Base-by-base conservation (phyloP, 2,888 invertebrate species). In the Agonopterix arenella region DNA sequence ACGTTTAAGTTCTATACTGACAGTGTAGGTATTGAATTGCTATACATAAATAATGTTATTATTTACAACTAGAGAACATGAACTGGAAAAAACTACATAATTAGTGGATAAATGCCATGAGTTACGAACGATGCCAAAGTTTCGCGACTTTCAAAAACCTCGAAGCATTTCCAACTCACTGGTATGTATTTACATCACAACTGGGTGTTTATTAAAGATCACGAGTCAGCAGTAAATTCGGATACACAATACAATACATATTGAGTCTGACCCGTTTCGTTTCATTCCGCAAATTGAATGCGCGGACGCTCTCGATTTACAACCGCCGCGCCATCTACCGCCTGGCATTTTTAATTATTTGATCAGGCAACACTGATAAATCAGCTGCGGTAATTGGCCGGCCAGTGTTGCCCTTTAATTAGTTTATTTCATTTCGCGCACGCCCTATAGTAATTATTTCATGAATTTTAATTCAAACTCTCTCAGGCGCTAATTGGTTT, bases 321-420 rank as follows among this genome's bases (percentile, higher is more conserved):
- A 64, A 66, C 58, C 11, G 40, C 48, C 60, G 59, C 65, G 65
- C 70, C 70, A 76, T 76, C 71, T 76, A 76, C 72, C 68, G 69
- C 60, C 62, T 54, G 64, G 71, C 60, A 76, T 83, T 83, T 86
- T 89, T 83, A 85, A 85, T 88, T 86, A 85, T 85, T 88, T 88
- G 84, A 86, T 86, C 84, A 77, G 75, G 67, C 70, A 70, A 61
- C 70, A 69, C 78, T 78, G 88, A 88, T 89, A 86, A 83, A 84
- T 85, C 77, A 76, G 65, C 66, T 53, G 59, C 57, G 59, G 71
- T 79, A 83, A 84, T 84, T 84, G 82, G 77, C 60, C 59, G 68
- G 61, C 68, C 72, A 60, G 69, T 70, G 75, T 64, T 69, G 66
- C 70, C 68, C 60, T 72, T 70, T 76, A 80, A 84, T 84, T 78